These are phyloP conservation scores for Calameuta pallipes DNA, from an alignment of 2,888 invertebrate genomes.

Conservation along the genomic window DNA sequence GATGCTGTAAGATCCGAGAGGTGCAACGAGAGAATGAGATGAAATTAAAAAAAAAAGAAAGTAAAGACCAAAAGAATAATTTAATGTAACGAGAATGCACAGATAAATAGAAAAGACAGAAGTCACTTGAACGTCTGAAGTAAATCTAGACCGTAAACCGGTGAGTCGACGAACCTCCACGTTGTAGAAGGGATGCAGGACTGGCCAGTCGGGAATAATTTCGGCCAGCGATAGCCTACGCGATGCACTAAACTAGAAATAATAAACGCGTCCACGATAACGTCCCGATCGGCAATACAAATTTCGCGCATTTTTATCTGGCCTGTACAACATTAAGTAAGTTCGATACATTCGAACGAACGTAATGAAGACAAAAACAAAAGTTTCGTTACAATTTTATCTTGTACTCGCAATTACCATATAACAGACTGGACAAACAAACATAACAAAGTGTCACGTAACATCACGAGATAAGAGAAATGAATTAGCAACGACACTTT, in stretches of 20 bases:
- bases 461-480: background rate
- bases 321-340: background rate
- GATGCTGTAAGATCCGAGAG: slow-evolving; percentile 8
- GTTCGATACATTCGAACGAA: background rate
- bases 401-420: background rate
- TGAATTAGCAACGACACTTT: background rate
- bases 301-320: slow-evolving; percentile 12
- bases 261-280: slow-evolving; percentile 37
- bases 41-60: slow-evolving; percentile 9
- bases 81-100: slow-evolving; percentile 28
- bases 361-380: slow-evolving; percentile 17
- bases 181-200: slow-evolving; percentile 84
- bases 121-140: background rate
- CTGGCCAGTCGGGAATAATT: slow-evolving; percentile 97
- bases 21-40: slow-evolving; percentile 8
- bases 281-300: slow-evolving; percentile 6
- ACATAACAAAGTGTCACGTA: background rate
- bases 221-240: slow-evolving; percentile 93
- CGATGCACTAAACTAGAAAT: slow-evolving; percentile 67
- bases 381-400: slow-evolving; percentile 5
- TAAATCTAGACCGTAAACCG: slow-evolving; percentile 14
- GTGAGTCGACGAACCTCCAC: slow-evolving; percentile 80
- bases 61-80: slow-evolving; percentile 14
- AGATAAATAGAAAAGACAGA: slow-evolving; percentile 16
- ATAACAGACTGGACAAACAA: background rate